A percentile compares a stretch with the other conserved stretches of the same genome.
Conservation (phyloP, 2,797 vertebrate species). For the Sebastes steindachneri region DNA sequence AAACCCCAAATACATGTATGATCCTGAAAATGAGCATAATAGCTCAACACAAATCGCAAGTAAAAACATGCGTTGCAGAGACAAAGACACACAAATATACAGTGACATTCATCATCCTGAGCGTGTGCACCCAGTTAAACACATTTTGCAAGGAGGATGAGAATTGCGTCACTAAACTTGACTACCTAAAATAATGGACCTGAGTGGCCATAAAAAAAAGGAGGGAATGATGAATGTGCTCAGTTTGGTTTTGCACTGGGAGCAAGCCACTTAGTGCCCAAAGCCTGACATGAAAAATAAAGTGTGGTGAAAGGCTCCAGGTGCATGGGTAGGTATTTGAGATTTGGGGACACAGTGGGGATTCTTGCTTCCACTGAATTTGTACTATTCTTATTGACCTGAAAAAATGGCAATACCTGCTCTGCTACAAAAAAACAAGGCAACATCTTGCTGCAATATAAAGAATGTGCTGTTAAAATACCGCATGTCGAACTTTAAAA, state of each 20-base stretch:
- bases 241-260: slow-evolving; percentile 6
- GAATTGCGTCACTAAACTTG: background rate
- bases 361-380: background rate
- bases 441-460: background rate
- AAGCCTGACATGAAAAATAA: slow-evolving; percentile 36
- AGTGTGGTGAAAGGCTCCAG: slow-evolving; percentile 13
- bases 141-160: background rate
- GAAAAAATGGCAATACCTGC: background rate
- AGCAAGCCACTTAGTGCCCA: slow-evolving; percentile 12
- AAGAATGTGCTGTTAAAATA: background rate
- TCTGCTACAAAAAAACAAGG: background rate
- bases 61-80: background rate
- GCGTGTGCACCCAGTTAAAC: background rate
- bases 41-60: background rate
- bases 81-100: background rate
- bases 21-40: no score
- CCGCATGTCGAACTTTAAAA: background rate
- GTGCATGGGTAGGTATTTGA: slow-evolving; percentile 7
- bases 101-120: background rate
- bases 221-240: slow-evolving; percentile 24
- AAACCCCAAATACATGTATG: no score
- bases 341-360: background rate
- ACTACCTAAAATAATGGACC: slow-evolving; percentile 4
- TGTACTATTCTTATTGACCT: slow-evolving; percentile 15
- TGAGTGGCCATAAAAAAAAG: slow-evolving; percentile 5